Evolutionary conservation across 2,888 invertebrate genomes (phyloP).

Genomic region (Diarsia mendica): DNA sequence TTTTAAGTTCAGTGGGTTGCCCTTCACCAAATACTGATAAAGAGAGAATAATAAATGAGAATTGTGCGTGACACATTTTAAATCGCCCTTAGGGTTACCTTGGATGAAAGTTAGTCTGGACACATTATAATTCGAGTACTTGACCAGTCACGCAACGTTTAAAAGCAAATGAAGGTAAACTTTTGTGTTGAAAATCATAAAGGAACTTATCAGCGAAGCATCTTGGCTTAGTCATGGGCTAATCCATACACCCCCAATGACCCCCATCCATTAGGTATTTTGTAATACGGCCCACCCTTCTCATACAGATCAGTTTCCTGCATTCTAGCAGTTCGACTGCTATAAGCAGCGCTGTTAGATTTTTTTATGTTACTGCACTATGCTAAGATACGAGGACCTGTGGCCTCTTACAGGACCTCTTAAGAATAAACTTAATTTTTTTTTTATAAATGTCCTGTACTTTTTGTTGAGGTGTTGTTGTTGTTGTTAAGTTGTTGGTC

Average conservation of each 20-base stretch:
- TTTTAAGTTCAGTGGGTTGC: too few species aligned
- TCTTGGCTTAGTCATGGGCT: constrained; percentile 5
- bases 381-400: too few species aligned
- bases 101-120: background rate
- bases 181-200: constrained; percentile 18
- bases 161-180: constrained; percentile 39
- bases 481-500: too few species aligned
- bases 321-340: background rate
- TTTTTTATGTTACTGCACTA: too few species aligned
- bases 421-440: too few species aligned
- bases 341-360: background rate
- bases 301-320: background rate
- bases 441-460: too few species aligned
- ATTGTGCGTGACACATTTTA: background rate
- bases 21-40: background rate
- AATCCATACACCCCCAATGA: background rate
- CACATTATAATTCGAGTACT: constrained; percentile 5
- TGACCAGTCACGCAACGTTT: constrained; percentile 29
- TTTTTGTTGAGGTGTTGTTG: too few species aligned
- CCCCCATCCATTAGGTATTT: background rate
- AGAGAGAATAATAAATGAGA: too few species aligned
- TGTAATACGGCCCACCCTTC: background rate
- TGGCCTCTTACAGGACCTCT: too few species aligned
- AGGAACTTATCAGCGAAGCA: constrained; percentile 19
- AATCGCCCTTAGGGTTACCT: background rate